Percentiles rank a stretch among this genome's conserved stretches.
Conservation (phyloP, 1,140 invertebrate species). For the Macrobrachium rosenbergii region DNA sequence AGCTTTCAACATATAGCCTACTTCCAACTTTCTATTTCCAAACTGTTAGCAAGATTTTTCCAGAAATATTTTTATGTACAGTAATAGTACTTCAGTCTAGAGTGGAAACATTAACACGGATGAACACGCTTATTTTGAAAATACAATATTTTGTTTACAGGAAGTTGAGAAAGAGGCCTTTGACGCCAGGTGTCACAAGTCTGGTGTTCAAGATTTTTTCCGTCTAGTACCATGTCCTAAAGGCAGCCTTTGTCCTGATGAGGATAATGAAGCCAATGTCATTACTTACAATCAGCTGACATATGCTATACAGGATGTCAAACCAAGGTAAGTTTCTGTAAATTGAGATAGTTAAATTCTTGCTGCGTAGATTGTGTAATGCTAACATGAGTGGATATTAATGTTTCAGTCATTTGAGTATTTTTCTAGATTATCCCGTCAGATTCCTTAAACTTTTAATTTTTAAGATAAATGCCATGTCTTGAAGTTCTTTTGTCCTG, state of each 20-base stretch:
- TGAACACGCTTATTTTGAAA: background rate
- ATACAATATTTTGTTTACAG: slow-evolving; percentile 78
- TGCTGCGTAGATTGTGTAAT: background rate
- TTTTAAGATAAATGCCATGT: too few relatives aligned
- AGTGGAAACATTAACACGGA: too few relatives aligned
- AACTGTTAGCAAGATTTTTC: too few relatives aligned
- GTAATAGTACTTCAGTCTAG: too few relatives aligned
- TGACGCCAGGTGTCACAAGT: slow-evolving; percentile 85
- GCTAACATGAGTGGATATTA: background rate
- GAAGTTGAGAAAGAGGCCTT: slow-evolving; percentile 86
- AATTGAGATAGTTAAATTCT: background rate
- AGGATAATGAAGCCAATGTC: slow-evolving; percentile 87
- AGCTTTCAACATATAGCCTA: too few relatives aligned
- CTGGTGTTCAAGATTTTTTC: slow-evolving; percentile 85
- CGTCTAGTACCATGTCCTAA: slow-evolving; percentile 88
- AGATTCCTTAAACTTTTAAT: too few relatives aligned
- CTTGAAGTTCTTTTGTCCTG: too few relatives aligned
- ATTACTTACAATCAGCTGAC: slow-evolving; percentile 92
- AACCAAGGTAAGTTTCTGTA: slow-evolving; percentile 83
- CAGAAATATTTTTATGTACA: too few relatives aligned
- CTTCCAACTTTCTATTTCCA: too few relatives aligned
- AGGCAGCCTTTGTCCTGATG: slow-evolving; percentile 85
- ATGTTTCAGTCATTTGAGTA: too few relatives aligned
- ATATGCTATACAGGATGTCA: slow-evolving; percentile 89
- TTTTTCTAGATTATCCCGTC: too few relatives aligned